Base-by-base conservation (phyloP, 2,113 vertebrate species). In the Carassius gibelio region DNA sequence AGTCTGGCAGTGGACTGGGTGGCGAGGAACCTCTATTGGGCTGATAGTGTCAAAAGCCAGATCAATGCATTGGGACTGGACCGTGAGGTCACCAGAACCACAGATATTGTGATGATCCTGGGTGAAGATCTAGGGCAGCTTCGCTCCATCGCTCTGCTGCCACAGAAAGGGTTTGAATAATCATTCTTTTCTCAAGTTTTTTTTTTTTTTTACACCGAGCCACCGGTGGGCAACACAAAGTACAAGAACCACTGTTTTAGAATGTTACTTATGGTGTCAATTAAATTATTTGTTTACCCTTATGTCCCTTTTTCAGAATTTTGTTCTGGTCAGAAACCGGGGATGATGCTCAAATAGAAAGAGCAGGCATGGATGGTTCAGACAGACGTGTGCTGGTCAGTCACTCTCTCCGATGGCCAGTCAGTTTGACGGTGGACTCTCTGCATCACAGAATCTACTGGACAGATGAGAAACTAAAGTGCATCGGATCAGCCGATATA, bases 281-380 rank as follows among this genome's bases (percentile, higher is more conserved):
- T n/a, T n/a, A n/a, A n/a, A n/a, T n/a, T n/a, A 10, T 2, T 45
- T 45, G 42, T 15, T 69, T 8, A 71, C 68, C 34, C 68, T 71
- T 42, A 38, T 71, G 34, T 42, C 30, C 4, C 38, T 66, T 19
- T 80, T 34, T 30, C 85, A 98, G 97, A 89, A 50, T 97, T 82
- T 96, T 99, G 95, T 98, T 97, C 90, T 99, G 97, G 97, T 95
- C 96, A 3, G 96, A 97, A 84, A 95, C 95, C 23, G 95, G 96
- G 57, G 92, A 87, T 9, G 85, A 94, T 2, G 93, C 96, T 61
- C 95, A 94, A 84, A 96, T 99, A 50, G 95, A 96, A 88, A 85
- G 94, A 79, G 96, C 96, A 2, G 92, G 96, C 26, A 98, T 99
- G 97, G 98, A 98, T 8, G 98, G 97, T 1, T 96, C 94, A 0